Base-by-base conservation (phyloP, 2,888 invertebrate genomes). In the Imbricaverruca yamaguchii region DNA sequence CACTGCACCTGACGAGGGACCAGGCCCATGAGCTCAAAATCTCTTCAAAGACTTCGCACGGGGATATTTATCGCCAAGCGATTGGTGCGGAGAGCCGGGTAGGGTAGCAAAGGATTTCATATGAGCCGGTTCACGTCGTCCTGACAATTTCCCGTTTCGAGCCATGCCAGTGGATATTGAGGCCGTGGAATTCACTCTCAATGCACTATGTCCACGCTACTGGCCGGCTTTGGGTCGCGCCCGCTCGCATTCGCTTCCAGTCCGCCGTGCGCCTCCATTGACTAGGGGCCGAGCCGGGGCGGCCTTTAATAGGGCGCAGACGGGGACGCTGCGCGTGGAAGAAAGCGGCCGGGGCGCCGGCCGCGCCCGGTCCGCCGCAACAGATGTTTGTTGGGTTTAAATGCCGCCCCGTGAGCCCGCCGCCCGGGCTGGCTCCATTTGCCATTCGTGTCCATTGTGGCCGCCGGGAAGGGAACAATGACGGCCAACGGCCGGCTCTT, bases 361-460 rank as follows among this genome's bases (percentile, higher is more conserved):
- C 39, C 39, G 39, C 39, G 39, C 39, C 39, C 39, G 39, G 39
- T 1, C 39, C 39, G 39, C 39, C 39, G 39, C 2, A 79, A 79
- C 56, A 79, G 79, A 79, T 79, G 79, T 79, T 57, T 23, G 25
- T 23, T n/a, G 55, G 69, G 74, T 74, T 74, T 74, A 74, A 74
- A 74, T 21, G 74, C 55, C 74, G 39, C 69, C 15, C 69, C 13
- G 39, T 7, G 69, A 2, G 39, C 21, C 1, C 55, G 74, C 69
- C 39, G 53, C 74, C 53, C 55, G 12, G 11, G 59, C 11, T 1
- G 59, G 12, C 39, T 13, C 18, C 8, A 74, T 74, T 55, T 10
- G 21, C 18, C 8, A 21, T 55, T 55, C 21, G 23, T 18, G 74
- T 3, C 74, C 55, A 55, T 74, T 74, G 74, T 74, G 53, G 53